Base-by-base conservation (phyloP, 2,113 vertebrate species). In the Echinops telfairi region DNA sequence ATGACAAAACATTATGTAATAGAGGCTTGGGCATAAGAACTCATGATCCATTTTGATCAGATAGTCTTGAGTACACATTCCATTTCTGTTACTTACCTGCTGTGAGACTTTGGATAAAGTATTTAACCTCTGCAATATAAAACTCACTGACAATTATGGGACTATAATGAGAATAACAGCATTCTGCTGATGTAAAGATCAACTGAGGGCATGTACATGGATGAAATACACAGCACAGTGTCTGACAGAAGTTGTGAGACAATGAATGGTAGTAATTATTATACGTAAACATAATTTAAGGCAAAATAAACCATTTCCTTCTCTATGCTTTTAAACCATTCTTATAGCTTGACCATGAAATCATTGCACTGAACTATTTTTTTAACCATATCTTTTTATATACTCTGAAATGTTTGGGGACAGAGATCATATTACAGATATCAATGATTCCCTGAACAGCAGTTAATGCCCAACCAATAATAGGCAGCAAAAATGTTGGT, bases 311-410 rank as follows among this genome's bases (percentile, higher is more conserved):
- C 81, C 40, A 77, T 83, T 90, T 36, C 86, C 4, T 79, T 95
- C 90, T 57, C n/a, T 80, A 7, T 66, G 84, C 80, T 88, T 90
- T 93, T 64, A 87, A 93, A 94, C 75, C 31, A 38, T 6, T 75
- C 23, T 80, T 73, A 76, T 66, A 75, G 90, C 58, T 83, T 31
- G 47, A 15, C 47, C 40, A 22, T 64, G 71, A 77, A 88, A 40
- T 86, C 43, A 86, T 3, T 38, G 11, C 11, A 4, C 31, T 86
- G 15, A 70, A 76, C 71, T 73, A 4, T 47, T 43, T n/a, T 77
- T 91, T 83, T 36, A 33, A 3, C 38, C 68, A 92, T 43, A 85
- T 66, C n/a, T 92, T 85, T 62, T 88, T 58, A 78, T 53, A 78
- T 11, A n/a, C n/a, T 75, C 15, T 38, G 27, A 90, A 12, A 36